A percentile compares a stretch with the other conserved stretches of the same genome.
These are phyloP conservation scores for Bacillus rossius DNA, from an alignment of 1,140 invertebrate genomes.

Conservation along the genomic window DNA sequence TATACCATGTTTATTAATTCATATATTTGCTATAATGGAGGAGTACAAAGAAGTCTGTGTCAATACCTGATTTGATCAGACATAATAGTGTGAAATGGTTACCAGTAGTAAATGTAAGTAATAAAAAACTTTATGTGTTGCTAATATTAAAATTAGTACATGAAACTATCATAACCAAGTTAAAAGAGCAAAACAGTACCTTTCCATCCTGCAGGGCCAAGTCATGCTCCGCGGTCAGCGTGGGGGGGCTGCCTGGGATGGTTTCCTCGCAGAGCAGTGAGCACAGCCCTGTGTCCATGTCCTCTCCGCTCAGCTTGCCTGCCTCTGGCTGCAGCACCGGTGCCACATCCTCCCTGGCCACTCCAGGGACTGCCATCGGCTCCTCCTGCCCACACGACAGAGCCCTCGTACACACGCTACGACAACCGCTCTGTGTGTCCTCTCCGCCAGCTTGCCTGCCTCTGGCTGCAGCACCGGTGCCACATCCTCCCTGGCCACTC, in stretches of 20 bases:
- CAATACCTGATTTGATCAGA: too few species aligned
- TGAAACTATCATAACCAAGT: too few species aligned
- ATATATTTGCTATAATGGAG: too few species aligned
- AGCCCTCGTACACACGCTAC: too few species aligned
- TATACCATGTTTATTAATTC: too few species aligned
- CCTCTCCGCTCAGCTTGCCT: constrained; percentile 9
- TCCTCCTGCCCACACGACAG: neutral
- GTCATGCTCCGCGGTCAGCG: constrained; percentile 40
- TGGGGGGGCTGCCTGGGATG: constrained; percentile 79
- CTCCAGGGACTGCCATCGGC: neutral
- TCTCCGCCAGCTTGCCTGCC: constrained; percentile 12
- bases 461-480: constrained; percentile 21
- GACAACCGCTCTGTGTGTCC: constrained; percentile 17
- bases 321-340: constrained; percentile 20
- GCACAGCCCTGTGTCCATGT: constrained; percentile 40
- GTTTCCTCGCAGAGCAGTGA: constrained; percentile 82
- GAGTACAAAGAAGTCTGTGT: too few species aligned
- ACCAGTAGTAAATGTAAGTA: too few species aligned
- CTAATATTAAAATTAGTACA: too few species aligned
- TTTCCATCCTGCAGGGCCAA: too few species aligned
- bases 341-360: constrained; percentile 1
- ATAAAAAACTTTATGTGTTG: too few species aligned
- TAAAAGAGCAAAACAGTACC: too few species aligned
- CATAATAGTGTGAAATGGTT: too few species aligned
- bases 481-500: neutral